Evolutionary conservation across 2,797 vertebrate species (phyloP).

Genomic region (Oophaga sylvatica): DNA sequence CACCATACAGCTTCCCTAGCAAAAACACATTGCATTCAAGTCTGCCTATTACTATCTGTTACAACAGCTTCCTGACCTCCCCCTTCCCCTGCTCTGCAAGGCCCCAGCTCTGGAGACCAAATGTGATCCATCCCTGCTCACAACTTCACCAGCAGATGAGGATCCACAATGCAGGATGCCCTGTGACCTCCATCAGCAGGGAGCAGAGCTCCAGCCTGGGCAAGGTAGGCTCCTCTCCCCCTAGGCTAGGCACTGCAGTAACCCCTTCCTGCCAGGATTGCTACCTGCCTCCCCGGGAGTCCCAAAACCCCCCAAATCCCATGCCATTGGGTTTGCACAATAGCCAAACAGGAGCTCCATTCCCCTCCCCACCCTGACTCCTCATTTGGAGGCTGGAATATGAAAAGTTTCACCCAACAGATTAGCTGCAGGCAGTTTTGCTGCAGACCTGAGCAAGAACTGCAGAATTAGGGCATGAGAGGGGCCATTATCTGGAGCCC

Average conservation of each 20-base stretch:
- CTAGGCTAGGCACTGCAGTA: neutral
- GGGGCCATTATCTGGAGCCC: neutral
- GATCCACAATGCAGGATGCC: conserved; percentile 11
- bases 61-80: conserved; percentile 24
- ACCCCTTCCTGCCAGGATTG: neutral
- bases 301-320: neutral
- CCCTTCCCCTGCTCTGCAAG: neutral
- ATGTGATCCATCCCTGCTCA: conserved; percentile 7
- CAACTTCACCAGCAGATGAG: conserved; percentile 6
- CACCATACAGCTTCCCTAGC: conserved; percentile 32
- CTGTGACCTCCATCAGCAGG: conserved; percentile 1
- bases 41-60: conserved; percentile 2
- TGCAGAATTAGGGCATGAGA: neutral
- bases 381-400: conserved; percentile 28
- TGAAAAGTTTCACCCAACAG: conserved; percentile 32
- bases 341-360: neutral
- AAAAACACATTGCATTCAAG: conserved; percentile 11
- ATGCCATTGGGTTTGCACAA: neutral
- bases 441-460: neutral
- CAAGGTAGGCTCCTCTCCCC: neutral
- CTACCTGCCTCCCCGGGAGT: conserved; percentile 13
- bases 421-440: neutral
- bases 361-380: neutral
- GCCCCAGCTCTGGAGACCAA: neutral
- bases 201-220: neutral